Percentiles rank a stretch among this genome's conserved stretches.
phyloP scores from a whole-genome alignment of 2,888 invertebrate species.

The Cheilosia vulpina region DNA sequence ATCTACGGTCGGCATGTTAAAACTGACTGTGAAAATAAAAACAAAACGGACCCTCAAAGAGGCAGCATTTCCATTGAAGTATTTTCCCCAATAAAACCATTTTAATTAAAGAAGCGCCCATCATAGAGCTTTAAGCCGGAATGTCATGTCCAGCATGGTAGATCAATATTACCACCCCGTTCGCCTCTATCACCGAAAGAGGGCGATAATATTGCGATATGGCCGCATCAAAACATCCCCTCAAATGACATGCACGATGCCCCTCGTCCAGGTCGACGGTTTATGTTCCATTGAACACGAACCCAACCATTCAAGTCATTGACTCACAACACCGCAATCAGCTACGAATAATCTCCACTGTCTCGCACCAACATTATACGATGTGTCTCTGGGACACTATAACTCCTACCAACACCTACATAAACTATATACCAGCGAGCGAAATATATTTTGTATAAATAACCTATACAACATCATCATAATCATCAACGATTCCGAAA shows the following conservation, averaged over 20 bases:
- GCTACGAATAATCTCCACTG: conserved; percentile 63
- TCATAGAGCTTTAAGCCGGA: conserved; percentile 7
- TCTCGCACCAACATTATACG: conserved; percentile 10
- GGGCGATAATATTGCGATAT: conserved; percentile 59
- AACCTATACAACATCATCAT: conserved; percentile 70
- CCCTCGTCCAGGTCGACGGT: conserved; percentile 35
- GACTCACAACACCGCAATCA: conserved; percentile 73
- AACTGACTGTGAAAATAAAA: no score
- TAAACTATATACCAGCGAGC: neutral
- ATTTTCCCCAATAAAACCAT: no score
- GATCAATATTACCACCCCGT: conserved; percentile 57
- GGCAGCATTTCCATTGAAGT: no score
- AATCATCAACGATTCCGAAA: conserved; percentile 54
- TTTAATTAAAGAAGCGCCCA: neutral
- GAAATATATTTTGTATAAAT: conserved; percentile 72
- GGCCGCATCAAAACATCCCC: conserved; percentile 48
- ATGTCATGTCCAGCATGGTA: conserved; percentile 42
- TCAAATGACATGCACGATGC: conserved; percentile 52
- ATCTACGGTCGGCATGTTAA: no score
- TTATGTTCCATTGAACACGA: conserved; percentile 73
- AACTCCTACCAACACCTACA: conserved; percentile 1
- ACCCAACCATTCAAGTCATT: conserved; percentile 72
- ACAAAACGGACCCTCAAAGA: no score
- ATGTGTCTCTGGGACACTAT: conserved; percentile 1
- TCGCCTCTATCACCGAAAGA: conserved; percentile 9